Evolutionary conservation across 1,140 invertebrate genomes (phyloP).

Genomic region (Zaprionus ornatus): DNA sequence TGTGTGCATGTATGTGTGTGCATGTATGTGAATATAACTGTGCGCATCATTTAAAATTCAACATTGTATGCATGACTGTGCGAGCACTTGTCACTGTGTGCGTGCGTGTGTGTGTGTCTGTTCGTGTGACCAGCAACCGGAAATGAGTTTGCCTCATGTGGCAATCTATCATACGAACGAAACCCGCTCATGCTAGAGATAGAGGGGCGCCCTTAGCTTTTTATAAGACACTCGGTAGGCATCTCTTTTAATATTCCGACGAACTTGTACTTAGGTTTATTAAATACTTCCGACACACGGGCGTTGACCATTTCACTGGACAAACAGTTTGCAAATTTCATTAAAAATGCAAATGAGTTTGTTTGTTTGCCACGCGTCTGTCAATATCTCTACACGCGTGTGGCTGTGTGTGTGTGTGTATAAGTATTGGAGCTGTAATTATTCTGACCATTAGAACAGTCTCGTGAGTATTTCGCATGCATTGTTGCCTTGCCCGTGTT

Average conservation of each 20-base stretch:
- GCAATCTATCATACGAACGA: constrained; percentile 37
- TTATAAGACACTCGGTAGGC: constrained; percentile 15
- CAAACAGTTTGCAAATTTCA: constrained; percentile 72
- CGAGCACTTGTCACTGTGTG: constrained; percentile 14
- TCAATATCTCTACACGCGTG: constrained; percentile 1
- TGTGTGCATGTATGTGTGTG: too few relatives aligned
- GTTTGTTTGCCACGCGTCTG: constrained; percentile 63
- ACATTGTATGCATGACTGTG: constrained; percentile 33
- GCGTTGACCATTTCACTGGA: constrained; percentile 56
- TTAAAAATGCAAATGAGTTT: constrained; percentile 82
- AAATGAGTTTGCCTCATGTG: constrained; percentile 70
- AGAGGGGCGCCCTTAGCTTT: background rate
- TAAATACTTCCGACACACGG: constrained; percentile 57
- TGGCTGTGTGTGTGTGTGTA: background rate
- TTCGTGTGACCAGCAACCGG: constrained; percentile 42
- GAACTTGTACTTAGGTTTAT: background rate
- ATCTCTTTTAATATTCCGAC: constrained; percentile 1
- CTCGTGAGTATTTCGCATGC: constrained; percentile 63
- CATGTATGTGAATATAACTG: constrained; percentile 7
- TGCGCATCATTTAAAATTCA: constrained; percentile 64
- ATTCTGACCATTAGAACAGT: constrained; percentile 72
- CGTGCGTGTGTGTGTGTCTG: constrained; percentile 18
- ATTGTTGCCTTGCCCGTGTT: constrained; percentile 64
- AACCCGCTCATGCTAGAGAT: background rate
- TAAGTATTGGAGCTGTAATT: constrained; percentile 54